Percentiles rank a stretch among this genome's conserved stretches.
Conservation (phyloP, 2,113 vertebrate genomes). For the Microcebus griseorufus region DNA sequence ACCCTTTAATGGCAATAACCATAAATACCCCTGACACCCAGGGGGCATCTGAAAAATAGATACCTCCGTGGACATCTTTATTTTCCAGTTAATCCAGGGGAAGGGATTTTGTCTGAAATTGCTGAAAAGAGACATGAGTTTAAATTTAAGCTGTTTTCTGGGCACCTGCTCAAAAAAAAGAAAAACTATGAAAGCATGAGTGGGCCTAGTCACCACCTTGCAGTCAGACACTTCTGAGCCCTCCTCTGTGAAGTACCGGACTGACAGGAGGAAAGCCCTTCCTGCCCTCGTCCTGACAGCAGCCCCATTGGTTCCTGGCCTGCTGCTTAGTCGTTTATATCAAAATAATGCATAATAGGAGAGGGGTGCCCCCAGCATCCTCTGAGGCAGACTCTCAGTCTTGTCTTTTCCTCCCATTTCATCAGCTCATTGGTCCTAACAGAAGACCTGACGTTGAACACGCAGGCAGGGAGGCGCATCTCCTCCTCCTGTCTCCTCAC, state of each 20-base stretch:
- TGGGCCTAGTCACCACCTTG: background rate
- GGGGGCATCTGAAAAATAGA: background rate
- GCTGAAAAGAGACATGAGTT: background rate
- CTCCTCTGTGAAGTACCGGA: background rate
- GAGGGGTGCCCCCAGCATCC: accelerated
- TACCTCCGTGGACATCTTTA: accelerated
- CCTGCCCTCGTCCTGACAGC: background rate
- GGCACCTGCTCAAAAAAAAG: background rate
- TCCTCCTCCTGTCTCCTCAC: too few species aligned
- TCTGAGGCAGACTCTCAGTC: accelerated
- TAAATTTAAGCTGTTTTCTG: background rate
- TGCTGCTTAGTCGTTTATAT: background rate
- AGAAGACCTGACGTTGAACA: background rate
- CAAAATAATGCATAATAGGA: background rate
- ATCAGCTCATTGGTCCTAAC: accelerated
- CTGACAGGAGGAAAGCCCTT: accelerated
- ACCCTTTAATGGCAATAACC: background rate
- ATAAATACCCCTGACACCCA: background rate
- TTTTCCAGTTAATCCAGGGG: background rate
- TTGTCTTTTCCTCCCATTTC: background rate
- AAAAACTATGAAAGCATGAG: accelerated
- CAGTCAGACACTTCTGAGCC: background rate
- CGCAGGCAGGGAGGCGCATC: accelerated
- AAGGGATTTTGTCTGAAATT: background rate
- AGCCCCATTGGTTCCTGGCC: background rate